Evolutionary conservation across 2,888 invertebrate species (phyloP), one percentile per base, ranked within the genome.

Genomic region (Lypha dubia): DNA sequence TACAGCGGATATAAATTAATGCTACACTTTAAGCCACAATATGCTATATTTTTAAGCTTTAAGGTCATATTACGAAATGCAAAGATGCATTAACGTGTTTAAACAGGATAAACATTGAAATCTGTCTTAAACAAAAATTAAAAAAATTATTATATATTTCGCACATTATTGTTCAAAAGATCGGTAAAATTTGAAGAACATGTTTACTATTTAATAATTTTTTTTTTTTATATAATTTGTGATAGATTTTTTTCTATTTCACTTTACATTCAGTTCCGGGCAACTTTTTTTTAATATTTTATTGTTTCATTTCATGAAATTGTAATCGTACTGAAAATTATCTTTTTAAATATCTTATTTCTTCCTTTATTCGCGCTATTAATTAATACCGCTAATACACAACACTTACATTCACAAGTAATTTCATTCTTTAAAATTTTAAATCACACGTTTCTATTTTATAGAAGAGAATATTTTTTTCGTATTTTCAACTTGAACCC

Each of bases 391-490:
- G 60, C n/a, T 11, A 9, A 46, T 41, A 11, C 22, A n/a, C n/a
- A 32, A 70, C 58, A 82, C 82, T 83, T 85, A 85, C 83, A 71
- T 49, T 22, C 15, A 65, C 28, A 46, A 28, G 58, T 22, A 62
- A n/a, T 63, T 74, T 75, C 82, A 82, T 75, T 38, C 17, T 68
- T 63, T 38, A 9, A 24, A 58, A 56, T 3, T 65, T 63, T 49
- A 20, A 17, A 3, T 35, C 11, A n/a, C 49, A 9, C 13, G 56
- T 58, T 56, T 46, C 46, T 56, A 0, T 7, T 13, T 32, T 11
- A 56, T 56, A 6, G 20, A 17, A 76, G 56, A 58, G 28, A 80
- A 51, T 51, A 24, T 20, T 44, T 60, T n/a, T n/a, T n/a, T n/a
- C n/a, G n/a, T n/a, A n/a, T n/a, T n/a, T n/a, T n/a, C n/a, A 13